Evolutionary conservation across 2,797 vertebrate genomes (phyloP).

Genomic region (Sebastes hubbsi): DNA sequence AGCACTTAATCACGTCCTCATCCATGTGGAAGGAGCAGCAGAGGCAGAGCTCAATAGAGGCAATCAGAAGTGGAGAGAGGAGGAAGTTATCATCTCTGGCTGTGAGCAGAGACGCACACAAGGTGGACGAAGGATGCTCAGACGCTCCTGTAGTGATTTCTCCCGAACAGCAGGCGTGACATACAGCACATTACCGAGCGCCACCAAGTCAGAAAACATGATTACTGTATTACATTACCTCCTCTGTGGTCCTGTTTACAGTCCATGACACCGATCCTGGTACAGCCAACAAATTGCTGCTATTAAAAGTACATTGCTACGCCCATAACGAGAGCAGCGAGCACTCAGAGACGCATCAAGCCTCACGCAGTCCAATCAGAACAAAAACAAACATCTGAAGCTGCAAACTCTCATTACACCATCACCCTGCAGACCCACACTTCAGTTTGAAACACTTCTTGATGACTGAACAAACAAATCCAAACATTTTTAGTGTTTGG

Average conservation of each 20-base stretch:
- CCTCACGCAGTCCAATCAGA: conserved; percentile 72
- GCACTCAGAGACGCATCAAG: conserved; percentile 57
- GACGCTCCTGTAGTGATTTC: background rate
- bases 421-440: conserved; percentile 56
- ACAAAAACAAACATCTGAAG: conserved; percentile 76
- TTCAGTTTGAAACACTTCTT: conserved; percentile 76
- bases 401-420: conserved; percentile 67
- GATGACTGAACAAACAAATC: conserved; percentile 81
- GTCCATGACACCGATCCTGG: conserved; percentile 45
- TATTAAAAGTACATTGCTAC: conserved; percentile 70
- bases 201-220: conserved; percentile 24
- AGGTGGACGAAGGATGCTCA: conserved; percentile 11
- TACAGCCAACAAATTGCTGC: conserved; percentile 66
- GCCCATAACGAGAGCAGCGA: conserved; percentile 55
- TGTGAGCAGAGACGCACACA: background rate
- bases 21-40: conserved; percentile 47
- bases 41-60: conserved; percentile 20
- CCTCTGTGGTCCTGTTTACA: conserved; percentile 22
- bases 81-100: background rate
- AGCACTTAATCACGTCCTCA: conserved; percentile 57
- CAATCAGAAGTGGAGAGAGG: conserved; percentile 8
- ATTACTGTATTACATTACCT: conserved; percentile 20
- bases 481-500: conserved; percentile 67
- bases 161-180: background rate
- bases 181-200: background rate